phyloP scores from a whole-genome alignment of 2,797 vertebrate species.

The Myotis daubentonii region DNA sequence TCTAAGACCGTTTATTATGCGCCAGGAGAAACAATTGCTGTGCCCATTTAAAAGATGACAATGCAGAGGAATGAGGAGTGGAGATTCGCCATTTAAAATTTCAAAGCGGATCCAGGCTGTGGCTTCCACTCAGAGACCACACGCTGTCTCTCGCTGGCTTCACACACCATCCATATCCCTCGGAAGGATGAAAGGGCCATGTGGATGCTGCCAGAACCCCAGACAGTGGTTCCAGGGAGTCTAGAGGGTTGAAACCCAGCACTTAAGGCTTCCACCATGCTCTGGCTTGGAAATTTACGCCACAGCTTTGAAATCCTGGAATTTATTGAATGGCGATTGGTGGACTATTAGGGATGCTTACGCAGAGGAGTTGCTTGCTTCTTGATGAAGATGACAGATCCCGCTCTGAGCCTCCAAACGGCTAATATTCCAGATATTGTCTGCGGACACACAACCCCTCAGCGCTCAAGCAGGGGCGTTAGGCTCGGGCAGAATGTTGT shows the following conservation, averaged over 20 bases:
- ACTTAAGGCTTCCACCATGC: background rate
- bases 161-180: background rate
- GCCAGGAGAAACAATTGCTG: background rate
- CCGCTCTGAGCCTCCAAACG: fast-evolving
- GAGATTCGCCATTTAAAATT: background rate
- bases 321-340: background rate
- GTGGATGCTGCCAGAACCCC: background rate
- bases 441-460: background rate
- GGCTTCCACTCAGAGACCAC: background rate
- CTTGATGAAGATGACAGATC: background rate
- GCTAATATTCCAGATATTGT: fast-evolving
- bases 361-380: fast-evolving
- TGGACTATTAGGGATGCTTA: background rate
- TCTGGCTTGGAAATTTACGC: background rate
- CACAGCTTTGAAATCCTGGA: background rate
- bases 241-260: constrained; percentile 26
- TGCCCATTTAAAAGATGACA: constrained; percentile 1
- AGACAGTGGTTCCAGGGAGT: constrained; percentile 38
- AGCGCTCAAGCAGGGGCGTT: fast-evolving
- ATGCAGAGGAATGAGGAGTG: background rate
- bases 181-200: background rate
- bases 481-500: fast-evolving
- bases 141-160: background rate
- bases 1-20: background rate
- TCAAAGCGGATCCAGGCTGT: fast-evolving